Conservation (phyloP, 64 coral and sea anemone species). For the Actinia tenebrosa region DNA sequence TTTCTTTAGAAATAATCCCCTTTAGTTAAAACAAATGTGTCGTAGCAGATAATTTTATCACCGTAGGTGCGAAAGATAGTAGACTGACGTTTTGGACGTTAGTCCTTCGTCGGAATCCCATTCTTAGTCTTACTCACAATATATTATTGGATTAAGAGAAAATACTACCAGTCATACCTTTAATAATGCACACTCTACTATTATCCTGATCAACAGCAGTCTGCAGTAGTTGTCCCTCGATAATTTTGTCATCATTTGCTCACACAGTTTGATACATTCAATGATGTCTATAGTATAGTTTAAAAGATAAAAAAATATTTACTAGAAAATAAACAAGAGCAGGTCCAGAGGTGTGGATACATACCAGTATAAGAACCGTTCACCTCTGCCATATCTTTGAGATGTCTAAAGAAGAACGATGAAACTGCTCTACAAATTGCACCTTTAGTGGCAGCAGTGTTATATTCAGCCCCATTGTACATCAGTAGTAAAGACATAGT, state of each 20-base stretch:
- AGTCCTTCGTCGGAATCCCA: too few species aligned
- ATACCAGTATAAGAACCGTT: neutral
- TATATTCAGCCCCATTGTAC: neutral
- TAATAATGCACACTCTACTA: slow-evolving; percentile 32
- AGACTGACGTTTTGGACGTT: too few species aligned
- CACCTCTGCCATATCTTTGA: neutral
- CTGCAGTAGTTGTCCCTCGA: slow-evolving; percentile 39
- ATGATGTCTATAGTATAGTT: slow-evolving; percentile 11
- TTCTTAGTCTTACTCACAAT: too few species aligned
- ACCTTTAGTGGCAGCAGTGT: neutral
- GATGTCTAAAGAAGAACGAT: slow-evolving; percentile 5
- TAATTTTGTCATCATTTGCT: slow-evolving; percentile 30
- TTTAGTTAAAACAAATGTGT: neutral
- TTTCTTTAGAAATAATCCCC: too few species aligned
- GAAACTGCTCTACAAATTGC: neutral
- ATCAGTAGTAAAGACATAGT: neutral
- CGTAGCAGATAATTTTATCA: too few species aligned
- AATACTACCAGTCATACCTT: slow-evolving; percentile 18
- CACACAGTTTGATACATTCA: slow-evolving; percentile 33
- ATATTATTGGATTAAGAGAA: too few species aligned
- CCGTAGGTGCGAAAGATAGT: too few species aligned
- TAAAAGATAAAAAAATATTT: neutral
- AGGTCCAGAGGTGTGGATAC: neutral
- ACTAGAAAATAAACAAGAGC: neutral
- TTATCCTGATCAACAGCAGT: slow-evolving; percentile 32